Conservation (phyloP, 1,140 invertebrate genomes). For the Archivesica marissinica region DNA sequence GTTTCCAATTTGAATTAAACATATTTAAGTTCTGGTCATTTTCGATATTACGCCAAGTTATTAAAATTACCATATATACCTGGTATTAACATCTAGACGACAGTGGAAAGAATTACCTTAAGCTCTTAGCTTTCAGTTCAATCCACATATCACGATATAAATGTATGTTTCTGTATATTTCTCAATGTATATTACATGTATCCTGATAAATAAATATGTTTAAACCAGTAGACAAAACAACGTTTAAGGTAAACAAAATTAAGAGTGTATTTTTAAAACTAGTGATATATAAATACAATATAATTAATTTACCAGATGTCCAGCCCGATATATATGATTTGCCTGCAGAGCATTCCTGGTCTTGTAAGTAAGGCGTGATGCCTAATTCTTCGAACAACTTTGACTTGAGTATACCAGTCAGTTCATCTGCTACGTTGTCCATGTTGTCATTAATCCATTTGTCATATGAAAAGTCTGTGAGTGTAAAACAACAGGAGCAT, state of each 20-base stretch:
- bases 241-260: background rate
- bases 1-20: no score
- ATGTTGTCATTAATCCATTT: background rate
- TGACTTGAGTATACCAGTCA: background rate
- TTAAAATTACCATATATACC: no score
- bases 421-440: background rate
- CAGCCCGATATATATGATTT: background rate
- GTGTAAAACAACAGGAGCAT: no score
- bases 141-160: no score
- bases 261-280: background rate
- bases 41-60: no score
- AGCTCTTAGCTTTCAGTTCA: no score
- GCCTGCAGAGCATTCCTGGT: background rate
- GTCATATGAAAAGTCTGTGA: background rate
- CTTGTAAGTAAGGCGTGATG: background rate
- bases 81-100: no score
- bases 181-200: no score
- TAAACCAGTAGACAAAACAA: background rate
- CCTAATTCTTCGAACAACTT: slow-evolving; percentile 17
- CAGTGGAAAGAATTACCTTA: no score
- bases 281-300: background rate
- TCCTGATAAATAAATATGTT: no score
- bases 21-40: no score
- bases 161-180: no score
- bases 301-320: slow-evolving; percentile 23